These are phyloP conservation scores for Drosophila lacicola DNA, from an alignment of 2,888 invertebrate genomes.

Conservation along the genomic window DNA sequence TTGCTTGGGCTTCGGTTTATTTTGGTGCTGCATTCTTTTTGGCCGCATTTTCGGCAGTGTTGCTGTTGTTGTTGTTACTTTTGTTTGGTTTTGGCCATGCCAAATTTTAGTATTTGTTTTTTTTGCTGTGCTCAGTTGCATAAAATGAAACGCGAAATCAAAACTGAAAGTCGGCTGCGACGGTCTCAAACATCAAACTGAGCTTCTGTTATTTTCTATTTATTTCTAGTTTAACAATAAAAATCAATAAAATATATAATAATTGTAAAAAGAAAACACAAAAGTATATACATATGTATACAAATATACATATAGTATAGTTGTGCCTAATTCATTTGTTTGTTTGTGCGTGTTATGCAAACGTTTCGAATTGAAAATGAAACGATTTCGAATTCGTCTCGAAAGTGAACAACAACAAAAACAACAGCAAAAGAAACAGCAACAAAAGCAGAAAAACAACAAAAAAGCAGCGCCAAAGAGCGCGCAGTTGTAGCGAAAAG, in stretches of 20 bases:
- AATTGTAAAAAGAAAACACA: constrained; percentile 7
- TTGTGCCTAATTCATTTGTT: constrained; percentile 32
- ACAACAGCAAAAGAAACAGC: constrained; percentile 5
- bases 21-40: constrained; percentile 77
- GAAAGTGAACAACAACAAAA: constrained; percentile 36
- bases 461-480: constrained; percentile 23
- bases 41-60: constrained; percentile 65
- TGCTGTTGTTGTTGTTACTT: constrained; percentile 23
- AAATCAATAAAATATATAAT: constrained; percentile 37
- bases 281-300: constrained; percentile 16
- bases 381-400: constrained; percentile 47
- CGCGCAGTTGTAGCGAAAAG: constrained; percentile 35
- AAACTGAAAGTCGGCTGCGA: constrained; percentile 45
- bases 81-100: constrained; percentile 52
- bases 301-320: background rate
- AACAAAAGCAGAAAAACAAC: constrained; percentile 12
- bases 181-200: constrained; percentile 17
- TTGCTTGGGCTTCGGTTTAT: constrained; percentile 70
- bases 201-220: constrained; percentile 6
- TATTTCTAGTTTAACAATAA: constrained; percentile 5
- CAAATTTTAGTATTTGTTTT: constrained; percentile 49
- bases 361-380: constrained; percentile 52
- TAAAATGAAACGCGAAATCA: constrained; percentile 63
- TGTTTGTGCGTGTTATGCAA: constrained; percentile 77
- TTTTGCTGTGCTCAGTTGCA: constrained; percentile 64